Evolutionary conservation across 2,888 invertebrate genomes (phyloP).

Genomic region (Asteroscopus sphinx): DNA sequence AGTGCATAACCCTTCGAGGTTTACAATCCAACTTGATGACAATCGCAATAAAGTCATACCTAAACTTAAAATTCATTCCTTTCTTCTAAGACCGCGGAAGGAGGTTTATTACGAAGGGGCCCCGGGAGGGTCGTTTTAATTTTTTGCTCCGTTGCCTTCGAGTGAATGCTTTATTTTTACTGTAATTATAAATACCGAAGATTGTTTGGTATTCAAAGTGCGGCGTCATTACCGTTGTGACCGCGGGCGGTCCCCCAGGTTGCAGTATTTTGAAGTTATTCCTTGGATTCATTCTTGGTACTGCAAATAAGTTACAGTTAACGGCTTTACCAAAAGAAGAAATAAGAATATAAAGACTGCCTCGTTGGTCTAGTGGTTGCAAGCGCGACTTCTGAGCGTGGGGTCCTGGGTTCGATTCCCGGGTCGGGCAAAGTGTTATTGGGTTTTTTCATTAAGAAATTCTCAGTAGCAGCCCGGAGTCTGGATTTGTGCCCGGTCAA

Average conservation of each 20-base stretch:
- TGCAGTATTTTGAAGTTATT: constrained; percentile 18
- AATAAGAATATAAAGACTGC: too few species aligned
- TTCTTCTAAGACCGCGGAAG: constrained; percentile 15
- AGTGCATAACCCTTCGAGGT: too few species aligned
- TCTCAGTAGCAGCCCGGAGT: too few species aligned
- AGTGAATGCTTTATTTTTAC: constrained; percentile 76
- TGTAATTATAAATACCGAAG: constrained; percentile 78
- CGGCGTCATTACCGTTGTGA: constrained; percentile 33
- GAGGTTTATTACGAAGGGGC: constrained; percentile 38
- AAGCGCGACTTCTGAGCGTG: too few species aligned
- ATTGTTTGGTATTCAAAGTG: constrained; percentile 65
- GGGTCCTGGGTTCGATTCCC: too few species aligned
- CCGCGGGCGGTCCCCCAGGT: constrained; percentile 28
- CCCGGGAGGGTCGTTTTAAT: constrained; percentile 76
- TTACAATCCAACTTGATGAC: constrained; percentile 2
- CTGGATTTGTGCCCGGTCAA: too few species aligned
- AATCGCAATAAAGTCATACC: constrained; percentile 22
- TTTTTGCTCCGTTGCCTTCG: constrained; percentile 81
- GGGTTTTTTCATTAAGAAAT: too few species aligned
- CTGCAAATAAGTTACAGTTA: not conserved
- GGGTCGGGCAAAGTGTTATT: too few species aligned
- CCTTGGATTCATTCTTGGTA: not conserved
- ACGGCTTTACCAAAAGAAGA: too few species aligned
- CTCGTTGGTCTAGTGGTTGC: too few species aligned
- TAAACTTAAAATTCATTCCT: constrained; percentile 33